Percentiles rank a stretch among this genome's conserved stretches.
These are phyloP conservation scores for Drosophila ohnishii DNA, from an alignment of 1,140 invertebrate genomes.

Conservation along the genomic window DNA sequence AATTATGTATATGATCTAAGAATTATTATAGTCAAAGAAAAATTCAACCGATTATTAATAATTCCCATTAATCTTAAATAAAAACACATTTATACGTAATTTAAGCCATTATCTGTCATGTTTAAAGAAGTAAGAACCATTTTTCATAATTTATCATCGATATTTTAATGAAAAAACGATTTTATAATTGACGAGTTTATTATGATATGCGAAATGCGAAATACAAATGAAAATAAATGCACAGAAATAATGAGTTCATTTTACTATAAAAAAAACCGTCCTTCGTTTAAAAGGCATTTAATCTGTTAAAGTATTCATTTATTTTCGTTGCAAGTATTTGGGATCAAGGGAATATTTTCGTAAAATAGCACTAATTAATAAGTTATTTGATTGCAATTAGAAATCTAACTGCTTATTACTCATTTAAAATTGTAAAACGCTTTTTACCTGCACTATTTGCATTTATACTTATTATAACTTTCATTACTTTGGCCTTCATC, in stretches of 20 bases:
- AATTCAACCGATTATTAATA: neutral
- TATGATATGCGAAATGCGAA: neutral
- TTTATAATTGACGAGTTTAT: constrained; percentile 7
- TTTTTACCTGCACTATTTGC: neutral
- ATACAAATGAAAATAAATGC: constrained; percentile 4
- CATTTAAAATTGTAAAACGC: neutral
- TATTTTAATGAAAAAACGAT: neutral
- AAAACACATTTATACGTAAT: neutral
- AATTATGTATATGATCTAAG: too few relatives aligned
- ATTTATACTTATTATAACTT: neutral
- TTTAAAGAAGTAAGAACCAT: neutral
- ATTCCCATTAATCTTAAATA: neutral
- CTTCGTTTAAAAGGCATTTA: neutral
- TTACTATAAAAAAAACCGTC: neutral
- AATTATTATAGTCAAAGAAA: too few relatives aligned
- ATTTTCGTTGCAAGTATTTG: too few relatives aligned
- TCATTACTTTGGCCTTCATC: constrained; percentile 25
- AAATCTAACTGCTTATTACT: too few relatives aligned
- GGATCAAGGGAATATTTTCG: too few relatives aligned
- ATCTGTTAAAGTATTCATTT: neutral
- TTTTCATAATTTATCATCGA: neutral
- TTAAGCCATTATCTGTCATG: neutral
- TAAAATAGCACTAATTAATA: too few relatives aligned
- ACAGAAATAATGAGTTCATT: neutral
- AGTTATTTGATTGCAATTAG: neutral